Evolutionary conservation across 2,888 invertebrate genomes (phyloP).

Genomic region (Nasonia oneida): DNA sequence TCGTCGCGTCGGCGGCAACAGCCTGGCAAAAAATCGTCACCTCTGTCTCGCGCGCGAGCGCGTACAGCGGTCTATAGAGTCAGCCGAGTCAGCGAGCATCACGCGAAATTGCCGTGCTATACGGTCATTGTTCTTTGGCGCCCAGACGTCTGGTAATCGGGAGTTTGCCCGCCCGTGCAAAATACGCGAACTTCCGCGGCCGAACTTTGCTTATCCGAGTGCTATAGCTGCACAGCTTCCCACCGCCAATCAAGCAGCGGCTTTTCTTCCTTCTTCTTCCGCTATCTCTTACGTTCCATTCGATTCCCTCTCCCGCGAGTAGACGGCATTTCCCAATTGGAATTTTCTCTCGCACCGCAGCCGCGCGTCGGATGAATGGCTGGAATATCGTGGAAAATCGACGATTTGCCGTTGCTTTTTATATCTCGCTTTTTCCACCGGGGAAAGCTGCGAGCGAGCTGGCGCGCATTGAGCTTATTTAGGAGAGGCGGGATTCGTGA

Average conservation of each 20-base stretch:
- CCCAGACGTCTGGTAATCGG: background rate
- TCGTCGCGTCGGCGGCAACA: background rate
- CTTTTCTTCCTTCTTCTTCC: slow-evolving; percentile 21
- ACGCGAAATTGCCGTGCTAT: slow-evolving; percentile 31
- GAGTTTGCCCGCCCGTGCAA: slow-evolving; percentile 32
- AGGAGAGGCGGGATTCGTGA: slow-evolving; percentile 10
- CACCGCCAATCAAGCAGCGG: slow-evolving; percentile 34
- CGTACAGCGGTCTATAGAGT: background rate
- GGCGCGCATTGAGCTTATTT: slow-evolving; percentile 49
- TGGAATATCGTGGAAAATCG: slow-evolving; percentile 65
- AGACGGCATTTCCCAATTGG: slow-evolving; percentile 49
- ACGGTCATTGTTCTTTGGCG: slow-evolving; percentile 21
- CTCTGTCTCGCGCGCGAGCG: background rate
- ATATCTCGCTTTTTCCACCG: slow-evolving; percentile 26
- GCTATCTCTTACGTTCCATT: background rate
- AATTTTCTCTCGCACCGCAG: slow-evolving; percentile 27
- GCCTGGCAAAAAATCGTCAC: background rate
- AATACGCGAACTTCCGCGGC: slow-evolving; percentile 25
- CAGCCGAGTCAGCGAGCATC: background rate
- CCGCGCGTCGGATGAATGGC: slow-evolving; percentile 54
- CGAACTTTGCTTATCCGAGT: slow-evolving; percentile 31
- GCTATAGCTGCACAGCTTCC: background rate
- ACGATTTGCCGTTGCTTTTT: slow-evolving; percentile 55
- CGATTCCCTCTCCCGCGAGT: background rate
- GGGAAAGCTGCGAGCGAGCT: background rate